Evolutionary conservation across 1,140 invertebrate species (phyloP).

Genomic region (Neodiprion lecontei): DNA sequence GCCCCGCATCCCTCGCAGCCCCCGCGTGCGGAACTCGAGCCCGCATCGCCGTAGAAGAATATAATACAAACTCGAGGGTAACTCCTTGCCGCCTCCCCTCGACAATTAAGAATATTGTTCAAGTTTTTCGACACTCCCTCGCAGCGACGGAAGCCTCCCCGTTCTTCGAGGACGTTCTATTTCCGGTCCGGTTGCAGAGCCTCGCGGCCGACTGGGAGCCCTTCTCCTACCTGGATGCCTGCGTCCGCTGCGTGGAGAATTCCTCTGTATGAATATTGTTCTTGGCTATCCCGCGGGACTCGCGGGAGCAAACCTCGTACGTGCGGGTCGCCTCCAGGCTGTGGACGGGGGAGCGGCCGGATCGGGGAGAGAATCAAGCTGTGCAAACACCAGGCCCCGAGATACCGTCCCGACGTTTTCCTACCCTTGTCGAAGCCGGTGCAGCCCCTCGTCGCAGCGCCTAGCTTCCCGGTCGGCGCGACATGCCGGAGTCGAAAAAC

Average conservation of each 20-base stretch:
- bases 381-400: conserved; percentile 61
- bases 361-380: conserved; percentile 59
- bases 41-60: neutral
- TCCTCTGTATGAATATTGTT: conserved; percentile 46
- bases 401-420: conserved; percentile 51
- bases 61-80: neutral
- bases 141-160: neutral
- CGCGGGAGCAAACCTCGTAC: conserved; percentile 43
- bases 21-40: conserved; percentile 24
- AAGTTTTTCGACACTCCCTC: conserved; percentile 26
- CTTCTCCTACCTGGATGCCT: too few relatives aligned
- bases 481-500: conserved; percentile 7
- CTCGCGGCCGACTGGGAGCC: too few relatives aligned
- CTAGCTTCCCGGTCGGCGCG: neutral
- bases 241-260: conserved; percentile 14
- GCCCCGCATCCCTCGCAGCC: conserved; percentile 9
- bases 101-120: conserved; percentile 39
- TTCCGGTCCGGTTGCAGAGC: too few relatives aligned
- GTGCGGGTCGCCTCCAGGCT: conserved; percentile 14
- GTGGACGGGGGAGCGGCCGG: conserved; percentile 25
- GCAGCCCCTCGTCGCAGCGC: conserved; percentile 17
- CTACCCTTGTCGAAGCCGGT: conserved; percentile 19
- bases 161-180: too few relatives aligned
- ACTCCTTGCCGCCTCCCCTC: conserved; percentile 23
- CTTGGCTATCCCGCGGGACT: conserved; percentile 47